Evolutionary conservation across 2,888 invertebrate genomes (phyloP), one percentile per base, ranked within the genome.

Genomic region (Cosmorhoe ocellata): DNA sequence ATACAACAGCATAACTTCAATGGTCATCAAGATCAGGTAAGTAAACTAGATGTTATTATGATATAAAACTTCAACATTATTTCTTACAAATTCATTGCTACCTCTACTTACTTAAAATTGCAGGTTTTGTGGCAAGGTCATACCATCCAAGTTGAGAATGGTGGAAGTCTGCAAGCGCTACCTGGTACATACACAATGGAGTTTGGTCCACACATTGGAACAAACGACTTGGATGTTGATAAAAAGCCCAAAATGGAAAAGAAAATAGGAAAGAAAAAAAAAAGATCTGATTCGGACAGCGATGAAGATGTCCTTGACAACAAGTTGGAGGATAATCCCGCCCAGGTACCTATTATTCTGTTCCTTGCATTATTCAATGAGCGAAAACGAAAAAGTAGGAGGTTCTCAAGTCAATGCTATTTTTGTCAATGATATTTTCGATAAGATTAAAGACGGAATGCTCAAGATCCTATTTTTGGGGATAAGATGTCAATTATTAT

Each of bases 111-210:
- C 11, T 31, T 8, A 28, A 44, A 24, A 44, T 86, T 90, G 45
- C 78, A 93, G 93, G 93, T 93, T 37, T 88, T 93, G 63, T 93
- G 93, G 93, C 92, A 93, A 83, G 92, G 92, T 11, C 92, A 93
- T 66, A 91, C 92, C n/a, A 92, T 93, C 53, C 92, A 92, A 80
- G 92, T 93, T 8, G 92, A 92, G 61, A 91, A 91, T 75, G 87
- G 88, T 43, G 81, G 75, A 6, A 86, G 76, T 58, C 71, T 90
- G 51, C 85, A 86, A 62, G 72, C 67, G 3, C 66, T 89, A 63
- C 76, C 75, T 6, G 77, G 76, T 7, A 68, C 82, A 12, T 89
- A 87, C 61, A 84, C 78, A 56, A 81, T 90, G 61, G 80, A 80
- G 49, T 90, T 87, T 77, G 84, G 74, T 10, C 58, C 79, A 37